Evolutionary conservation across 2,888 invertebrate genomes (phyloP).

Genomic region (Andrena fulva): DNA sequence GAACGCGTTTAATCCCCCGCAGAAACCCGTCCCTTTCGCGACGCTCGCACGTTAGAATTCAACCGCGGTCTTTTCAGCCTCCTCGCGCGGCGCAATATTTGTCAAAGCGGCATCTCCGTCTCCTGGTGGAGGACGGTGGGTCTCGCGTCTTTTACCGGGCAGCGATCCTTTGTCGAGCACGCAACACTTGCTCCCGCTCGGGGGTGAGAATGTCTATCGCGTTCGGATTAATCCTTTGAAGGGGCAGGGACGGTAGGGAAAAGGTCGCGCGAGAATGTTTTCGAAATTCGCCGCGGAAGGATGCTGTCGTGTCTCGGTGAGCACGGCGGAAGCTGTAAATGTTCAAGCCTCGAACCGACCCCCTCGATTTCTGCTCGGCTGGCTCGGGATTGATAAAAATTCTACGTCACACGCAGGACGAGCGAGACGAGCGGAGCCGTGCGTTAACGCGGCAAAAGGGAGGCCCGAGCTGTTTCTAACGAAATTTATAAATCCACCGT

Average conservation of each 20-base stretch:
- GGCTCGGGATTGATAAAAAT: slow-evolving; percentile 59
- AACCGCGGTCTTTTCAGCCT: too few relatives aligned
- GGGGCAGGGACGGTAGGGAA: too few relatives aligned
- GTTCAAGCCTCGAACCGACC: slow-evolving; percentile 57
- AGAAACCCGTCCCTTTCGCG: not conserved
- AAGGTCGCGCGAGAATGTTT: not conserved
- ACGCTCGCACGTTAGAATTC: not conserved
- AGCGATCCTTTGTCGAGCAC: too few relatives aligned
- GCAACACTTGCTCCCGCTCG: too few relatives aligned
- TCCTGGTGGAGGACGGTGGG: too few relatives aligned
- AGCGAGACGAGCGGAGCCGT: slow-evolving; percentile 20
- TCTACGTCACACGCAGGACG: slow-evolving; percentile 43
- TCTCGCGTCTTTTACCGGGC: too few relatives aligned
- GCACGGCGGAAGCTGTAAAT: slow-evolving; percentile 61
- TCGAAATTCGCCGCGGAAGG: slow-evolving; percentile 31
- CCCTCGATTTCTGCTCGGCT: slow-evolving; percentile 63
- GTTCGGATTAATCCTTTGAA: too few relatives aligned
- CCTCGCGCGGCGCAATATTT: not conserved
- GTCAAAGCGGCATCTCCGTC: not conserved
- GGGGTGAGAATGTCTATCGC: too few relatives aligned
- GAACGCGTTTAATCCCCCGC: slow-evolving; percentile 14
- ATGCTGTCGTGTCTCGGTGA: slow-evolving; percentile 50
- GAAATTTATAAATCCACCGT: slow-evolving; percentile 38
- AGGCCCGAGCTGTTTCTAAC: slow-evolving; percentile 17
- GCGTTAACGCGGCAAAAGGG: slow-evolving; percentile 12